phyloP scores from a whole-genome alignment of 1,140 invertebrate species.

The Apis dorsata region DNA sequence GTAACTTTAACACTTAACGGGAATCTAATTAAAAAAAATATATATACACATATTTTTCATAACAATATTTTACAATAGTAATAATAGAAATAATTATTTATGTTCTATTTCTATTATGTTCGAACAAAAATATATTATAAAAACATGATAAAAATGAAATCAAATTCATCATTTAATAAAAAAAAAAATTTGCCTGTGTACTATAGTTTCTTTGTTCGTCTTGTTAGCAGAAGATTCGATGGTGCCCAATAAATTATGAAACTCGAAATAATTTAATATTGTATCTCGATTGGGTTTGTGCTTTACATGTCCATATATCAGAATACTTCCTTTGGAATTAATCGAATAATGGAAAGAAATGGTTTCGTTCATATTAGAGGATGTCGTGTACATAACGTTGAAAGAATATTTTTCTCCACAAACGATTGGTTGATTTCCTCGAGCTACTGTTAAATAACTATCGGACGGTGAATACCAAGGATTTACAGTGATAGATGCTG shows the following conservation, averaged over 20 bases:
- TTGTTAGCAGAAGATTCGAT: conserved; percentile 66
- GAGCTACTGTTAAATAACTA: conserved; percentile 75
- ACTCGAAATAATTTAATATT: conserved; percentile 74
- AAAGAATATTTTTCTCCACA: conserved; percentile 78
- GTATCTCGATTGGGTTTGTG: conserved; percentile 74
- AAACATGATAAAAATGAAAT: no score
- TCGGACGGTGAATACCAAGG: conserved; percentile 78
- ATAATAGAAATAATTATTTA: no score
- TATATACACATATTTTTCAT: not conserved
- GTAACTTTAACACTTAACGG: conserved; percentile 80
- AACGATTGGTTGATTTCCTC: conserved; percentile 73
- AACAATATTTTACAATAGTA: no score
- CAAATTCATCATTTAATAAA: no score
- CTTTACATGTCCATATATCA: conserved; percentile 76
- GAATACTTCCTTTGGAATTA: conserved; percentile 74
- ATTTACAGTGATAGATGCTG: conserved; percentile 74
- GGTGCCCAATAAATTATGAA: conserved; percentile 73
- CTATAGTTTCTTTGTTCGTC: conserved; percentile 64
- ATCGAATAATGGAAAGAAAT: conserved; percentile 77
- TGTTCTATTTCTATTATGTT: no score
- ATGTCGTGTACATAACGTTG: conserved; percentile 77
- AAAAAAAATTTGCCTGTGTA: conserved; percentile 65
- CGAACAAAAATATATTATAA: no score
- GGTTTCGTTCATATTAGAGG: conserved; percentile 63
- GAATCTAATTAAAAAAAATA: conserved; percentile 59